A percentile compares a stretch with the other conserved stretches of the same genome.
phyloP scores from a whole-genome alignment of 1,140 invertebrate species.

The Lepidurus arcticus region DNA sequence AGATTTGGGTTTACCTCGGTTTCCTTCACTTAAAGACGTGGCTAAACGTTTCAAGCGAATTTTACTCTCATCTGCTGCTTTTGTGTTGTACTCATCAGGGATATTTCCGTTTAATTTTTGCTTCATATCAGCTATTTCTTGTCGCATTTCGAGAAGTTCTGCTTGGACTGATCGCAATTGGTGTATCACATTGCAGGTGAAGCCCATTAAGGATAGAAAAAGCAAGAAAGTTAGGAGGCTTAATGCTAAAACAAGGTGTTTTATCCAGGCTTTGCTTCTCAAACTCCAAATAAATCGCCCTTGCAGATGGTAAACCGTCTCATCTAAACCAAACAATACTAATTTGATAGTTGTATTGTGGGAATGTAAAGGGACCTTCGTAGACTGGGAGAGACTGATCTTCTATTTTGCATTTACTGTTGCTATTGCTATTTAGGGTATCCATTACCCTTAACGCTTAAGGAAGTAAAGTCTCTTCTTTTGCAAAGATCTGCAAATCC shows the following conservation, averaged over 20 bases:
- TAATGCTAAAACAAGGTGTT: neutral
- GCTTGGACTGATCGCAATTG: neutral
- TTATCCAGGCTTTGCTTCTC: neutral
- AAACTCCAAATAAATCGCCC: neutral
- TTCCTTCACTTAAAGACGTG: neutral
- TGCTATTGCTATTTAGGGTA: neutral
- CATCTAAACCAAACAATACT: neutral
- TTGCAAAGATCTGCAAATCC: neutral
- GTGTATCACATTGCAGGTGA: neutral
- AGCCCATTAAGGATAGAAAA: neutral
- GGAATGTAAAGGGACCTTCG: neutral
- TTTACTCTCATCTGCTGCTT: neutral
- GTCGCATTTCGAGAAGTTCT: neutral
- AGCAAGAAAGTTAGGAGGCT: neutral
- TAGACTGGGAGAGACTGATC: neutral
- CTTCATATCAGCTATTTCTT: neutral
- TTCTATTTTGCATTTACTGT: neutral
- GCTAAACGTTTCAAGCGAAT: neutral
- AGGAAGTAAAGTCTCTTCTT: neutral
- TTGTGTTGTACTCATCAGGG: neutral
- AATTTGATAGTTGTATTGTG: neutral
- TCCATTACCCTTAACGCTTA: neutral
- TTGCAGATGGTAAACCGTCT: constrained; percentile 4
- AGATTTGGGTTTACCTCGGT: constrained; percentile 2
- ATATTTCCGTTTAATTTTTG: neutral